A percentile compares a stretch with the other conserved stretches of the same genome.
phyloP scores from a whole-genome alignment of 2,888 invertebrate genomes.

The Parnassius smintheus region DNA sequence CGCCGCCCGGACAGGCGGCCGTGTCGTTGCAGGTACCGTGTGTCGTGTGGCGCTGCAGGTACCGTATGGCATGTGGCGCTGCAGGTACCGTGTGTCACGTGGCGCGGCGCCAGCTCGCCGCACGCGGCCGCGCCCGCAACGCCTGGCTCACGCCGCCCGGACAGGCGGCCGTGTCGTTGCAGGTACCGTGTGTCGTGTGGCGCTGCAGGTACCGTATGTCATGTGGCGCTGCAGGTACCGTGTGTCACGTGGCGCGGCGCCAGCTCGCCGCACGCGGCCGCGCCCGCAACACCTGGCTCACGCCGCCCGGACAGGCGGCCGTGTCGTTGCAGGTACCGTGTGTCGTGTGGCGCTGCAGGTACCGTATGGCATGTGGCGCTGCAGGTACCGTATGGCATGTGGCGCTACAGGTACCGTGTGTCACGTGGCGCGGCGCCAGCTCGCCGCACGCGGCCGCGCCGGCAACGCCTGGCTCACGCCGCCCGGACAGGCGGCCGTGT shows the following conservation, averaged over 20 bases:
- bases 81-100: slow-evolving; percentile 79
- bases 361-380: no score
- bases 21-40: slow-evolving; percentile 1
- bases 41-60: slow-evolving; percentile 1
- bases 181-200: no score
- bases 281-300: not conserved
- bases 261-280: not conserved
- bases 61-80: no score
- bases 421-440: not conserved
- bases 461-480: no score
- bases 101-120: no score
- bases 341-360: slow-evolving; percentile 1
- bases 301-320: not conserved
- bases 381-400: not conserved
- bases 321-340: slow-evolving; percentile 1
- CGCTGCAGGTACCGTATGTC: no score
- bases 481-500: not conserved
- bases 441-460: not conserved
- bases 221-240: slow-evolving; percentile 83
- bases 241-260: not conserved
- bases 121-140: no score
- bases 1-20: not conserved
- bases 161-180: not conserved
- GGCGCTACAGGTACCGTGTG: slow-evolving; percentile 83
- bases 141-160: no score